Base-by-base conservation (phyloP, 2,797 vertebrate species). In the Ambastaia sidthimunki region DNA sequence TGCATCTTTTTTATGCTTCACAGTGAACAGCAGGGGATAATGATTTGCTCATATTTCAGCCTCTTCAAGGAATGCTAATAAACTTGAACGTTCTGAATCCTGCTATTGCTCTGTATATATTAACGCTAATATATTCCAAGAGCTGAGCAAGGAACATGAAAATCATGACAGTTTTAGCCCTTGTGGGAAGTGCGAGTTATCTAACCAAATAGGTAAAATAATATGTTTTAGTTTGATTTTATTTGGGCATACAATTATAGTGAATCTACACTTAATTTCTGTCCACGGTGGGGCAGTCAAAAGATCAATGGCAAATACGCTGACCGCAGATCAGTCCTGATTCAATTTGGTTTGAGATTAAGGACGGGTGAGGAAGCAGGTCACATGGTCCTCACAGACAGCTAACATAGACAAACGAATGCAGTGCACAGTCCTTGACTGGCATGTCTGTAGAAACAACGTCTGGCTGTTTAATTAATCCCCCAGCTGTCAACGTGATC, bases 381-480 rank as follows among this genome's bases (percentile, higher is more conserved):
- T 82, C 69, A 37, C 50, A 13, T 34, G 37, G 50, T 83, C 80
- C 84, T 83, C 52, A 41, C 81, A 80, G 85, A 83, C 74, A 76
- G 76, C 85, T 88, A 87, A 81, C 87, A 81, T 82, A 71, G 85
- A 71, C 34, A 59, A 70, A 85, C 87, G 74, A 80, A 83, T 79
- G 66, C 83, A 86, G 55, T 13, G 83, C 83, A 81, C 84, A 74
- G 85, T 88, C 85, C 80, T 78, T 85, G 86, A 80, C 41, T 87
- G 86, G 88, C 84, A 25, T 71, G 86, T 85, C 87, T 81, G 86
- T 82, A 79, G 73, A 88, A 86, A 88, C 85, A 80, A 84, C 69
- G 88, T 87, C 89, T 81, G 87, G 83, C 85, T 82, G 86, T 90
- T 91, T 90, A 87, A 93, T 93, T 91, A 91, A 91, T 91, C 90